Percentiles rank a stretch among this genome's conserved stretches.
Conservation (phyloP, 2,888 invertebrate genomes). For the Mythimna lalbum region DNA sequence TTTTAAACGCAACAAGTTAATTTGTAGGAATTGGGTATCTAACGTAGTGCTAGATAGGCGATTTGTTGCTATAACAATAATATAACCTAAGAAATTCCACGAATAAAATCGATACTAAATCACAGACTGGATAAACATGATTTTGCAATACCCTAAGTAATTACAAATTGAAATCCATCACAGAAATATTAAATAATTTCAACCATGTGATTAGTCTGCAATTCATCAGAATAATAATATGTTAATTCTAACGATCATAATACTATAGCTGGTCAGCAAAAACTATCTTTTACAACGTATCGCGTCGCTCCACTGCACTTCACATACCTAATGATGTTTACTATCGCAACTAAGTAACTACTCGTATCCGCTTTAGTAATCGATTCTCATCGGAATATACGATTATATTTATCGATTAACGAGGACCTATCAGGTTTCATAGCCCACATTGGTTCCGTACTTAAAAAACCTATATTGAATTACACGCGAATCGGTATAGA, state of each 20-base stretch:
- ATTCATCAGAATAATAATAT: constrained; percentile 63
- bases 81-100: neutral
- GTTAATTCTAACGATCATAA: constrained; percentile 60
- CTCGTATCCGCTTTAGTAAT: constrained; percentile 62
- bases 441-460: constrained; percentile 25
- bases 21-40: neutral
- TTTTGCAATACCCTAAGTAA: constrained; percentile 9
- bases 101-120: too few relatives aligned
- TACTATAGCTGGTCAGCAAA: constrained; percentile 52
- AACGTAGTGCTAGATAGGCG: constrained; percentile 8
- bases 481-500: constrained; percentile 52
- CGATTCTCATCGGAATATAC: constrained; percentile 63
- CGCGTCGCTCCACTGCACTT: constrained; percentile 51
- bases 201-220: constrained; percentile 49
- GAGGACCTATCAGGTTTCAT: constrained; percentile 52
- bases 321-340: constrained; percentile 58
- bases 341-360: constrained; percentile 59
- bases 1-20: constrained; percentile 36
- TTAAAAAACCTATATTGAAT: constrained; percentile 46
- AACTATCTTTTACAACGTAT: constrained; percentile 50
- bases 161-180: constrained; percentile 34
- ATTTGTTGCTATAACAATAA: neutral
- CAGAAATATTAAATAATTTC: constrained; percentile 38
- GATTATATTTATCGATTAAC: constrained; percentile 61
- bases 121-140: neutral